Base-by-base conservation (phyloP, 2,888 invertebrate species). In the Eugnorisma glareosa region DNA sequence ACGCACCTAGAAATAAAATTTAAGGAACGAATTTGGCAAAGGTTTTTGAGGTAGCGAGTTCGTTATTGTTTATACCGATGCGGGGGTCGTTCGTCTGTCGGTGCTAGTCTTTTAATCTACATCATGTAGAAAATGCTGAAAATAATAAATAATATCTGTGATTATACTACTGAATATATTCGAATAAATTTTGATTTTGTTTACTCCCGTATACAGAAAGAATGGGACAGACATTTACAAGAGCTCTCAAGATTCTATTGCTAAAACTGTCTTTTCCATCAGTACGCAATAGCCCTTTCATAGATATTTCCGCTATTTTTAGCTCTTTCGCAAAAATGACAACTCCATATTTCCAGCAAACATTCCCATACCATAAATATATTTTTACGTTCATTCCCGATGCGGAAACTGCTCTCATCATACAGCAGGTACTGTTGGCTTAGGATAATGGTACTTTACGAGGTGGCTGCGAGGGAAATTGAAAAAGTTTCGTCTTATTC, bases 381-480 rank as follows among this genome's bases (percentile, higher is more conserved):
- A 40, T 48, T 40, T 74, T 57, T 43, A 57, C 43, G 31, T 35
- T 48, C 54, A 75, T 35, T 64, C 24, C 43, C 68, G 67, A 43
- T 35, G 66, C 54, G 61, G 68, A 11, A 69, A 48, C 59, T 59
- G 54, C 24, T 45, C 64, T 78, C 59, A 61, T 57, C 68, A 80
- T 28, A 57, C 28, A 18, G 43, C 15, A 79, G 67, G 76, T 74
- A 74, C 63, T 81, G 69, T 85, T 79, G 59, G 81, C 78, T 77
- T 75, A 88, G 82, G 82, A 74, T 84, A 85, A 86, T 85, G 81
- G 81, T 75, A 77, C 88, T 86, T 72, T 45, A 83, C 67, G 67
- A 54, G 69, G 72, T 68, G 71, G 64, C 40, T 68, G 61, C 45
- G 72, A 66, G 79, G 73, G 48, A 88, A 86, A 87, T 87, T 87